Base-by-base conservation (phyloP, 2,797 vertebrate genomes). In the Cyclopterus lumpus region DNA sequence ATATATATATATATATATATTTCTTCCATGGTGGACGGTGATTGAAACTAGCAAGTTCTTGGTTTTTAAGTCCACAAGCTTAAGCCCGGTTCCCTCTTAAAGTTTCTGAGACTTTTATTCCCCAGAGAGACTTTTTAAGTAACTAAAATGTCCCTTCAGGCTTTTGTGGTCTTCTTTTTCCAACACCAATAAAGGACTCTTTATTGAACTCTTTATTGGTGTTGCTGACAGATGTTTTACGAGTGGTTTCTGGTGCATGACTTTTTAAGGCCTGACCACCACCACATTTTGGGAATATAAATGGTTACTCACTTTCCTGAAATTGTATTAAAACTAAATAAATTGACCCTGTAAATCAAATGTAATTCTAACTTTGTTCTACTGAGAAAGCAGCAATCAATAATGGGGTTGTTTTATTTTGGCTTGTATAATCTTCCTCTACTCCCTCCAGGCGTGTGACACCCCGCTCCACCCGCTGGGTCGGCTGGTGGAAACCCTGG, bases 391-490 rank as follows among this genome's bases (percentile, higher is more conserved):
- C 38, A 28, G 14, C 14, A 8, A 20, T 38, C n/a, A 38, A 61
- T 3, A 38, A 22, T 12, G 15, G 9, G 6, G 14, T 20, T 30
- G 36, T 44, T 63, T n/a, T n/a, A 22, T 22, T 22, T 3, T 44
- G 18, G 9, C 3, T 24, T 1, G 4, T 51, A 6, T 53, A 2
- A 30, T 15, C 16, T 30, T 11, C 60, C 10, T 22, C 34, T 4
- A 3, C 51, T 48, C 32, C 51, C 53, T 48, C n/a, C 81, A 99
- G 98, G 98, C 98, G 0, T 99, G 98, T 73, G 98, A 99, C 91
- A 99, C 97, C 12, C 95, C 97, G 1, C 93, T 99, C 62, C 98
- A 99, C 91, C 97, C 97, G 0, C 85, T 99, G 91, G 98, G 97
- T 65, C 95, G 96, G 30, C 95, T 99, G 38, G 65, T 99, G 81